Conservation (phyloP, 2,113 vertebrate genomes). For the Macaca nemestrina region DNA sequence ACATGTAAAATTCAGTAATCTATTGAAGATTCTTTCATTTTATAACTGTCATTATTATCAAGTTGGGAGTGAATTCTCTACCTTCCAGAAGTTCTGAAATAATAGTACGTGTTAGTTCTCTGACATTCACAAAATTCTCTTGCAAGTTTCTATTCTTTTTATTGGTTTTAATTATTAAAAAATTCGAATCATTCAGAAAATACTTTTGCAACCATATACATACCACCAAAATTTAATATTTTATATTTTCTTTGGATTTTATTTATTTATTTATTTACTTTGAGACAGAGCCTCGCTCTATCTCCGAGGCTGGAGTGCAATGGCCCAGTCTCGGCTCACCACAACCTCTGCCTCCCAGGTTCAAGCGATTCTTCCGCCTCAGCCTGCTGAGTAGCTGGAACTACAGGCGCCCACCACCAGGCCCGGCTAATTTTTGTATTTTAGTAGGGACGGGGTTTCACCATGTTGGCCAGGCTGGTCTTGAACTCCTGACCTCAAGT, state of each 20-base stretch:
- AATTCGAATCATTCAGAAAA: not conserved
- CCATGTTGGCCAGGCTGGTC: too few relatives aligned
- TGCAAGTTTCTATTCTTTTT: not conserved
- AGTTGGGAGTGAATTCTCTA: not conserved
- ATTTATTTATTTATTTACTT: too few relatives aligned
- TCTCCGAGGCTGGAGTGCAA: too few relatives aligned
- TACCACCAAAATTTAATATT: not conserved
- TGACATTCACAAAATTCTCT: not conserved
- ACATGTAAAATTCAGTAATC: not conserved
- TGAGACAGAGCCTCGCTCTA: too few relatives aligned
- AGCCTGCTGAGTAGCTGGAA: too few relatives aligned
- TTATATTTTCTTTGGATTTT: not conserved
- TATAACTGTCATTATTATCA: not conserved
- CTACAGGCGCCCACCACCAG: too few relatives aligned
- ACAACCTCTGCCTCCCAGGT: too few relatives aligned
- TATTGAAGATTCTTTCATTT: not conserved
- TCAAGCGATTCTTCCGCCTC: too few relatives aligned
- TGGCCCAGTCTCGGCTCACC: fast-evolving
- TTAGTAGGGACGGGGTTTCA: too few relatives aligned
- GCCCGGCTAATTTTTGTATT: too few relatives aligned
- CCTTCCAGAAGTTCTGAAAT: not conserved
- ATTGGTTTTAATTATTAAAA: not conserved
- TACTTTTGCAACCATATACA: not conserved
- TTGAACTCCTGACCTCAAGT: too few relatives aligned
- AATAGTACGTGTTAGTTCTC: not conserved